A percentile compares a stretch with the other conserved stretches of the same genome.
These are phyloP conservation scores for Mormyrus iriodes DNA, from an alignment of 2,113 vertebrate genomes.

Conservation along the genomic window DNA sequence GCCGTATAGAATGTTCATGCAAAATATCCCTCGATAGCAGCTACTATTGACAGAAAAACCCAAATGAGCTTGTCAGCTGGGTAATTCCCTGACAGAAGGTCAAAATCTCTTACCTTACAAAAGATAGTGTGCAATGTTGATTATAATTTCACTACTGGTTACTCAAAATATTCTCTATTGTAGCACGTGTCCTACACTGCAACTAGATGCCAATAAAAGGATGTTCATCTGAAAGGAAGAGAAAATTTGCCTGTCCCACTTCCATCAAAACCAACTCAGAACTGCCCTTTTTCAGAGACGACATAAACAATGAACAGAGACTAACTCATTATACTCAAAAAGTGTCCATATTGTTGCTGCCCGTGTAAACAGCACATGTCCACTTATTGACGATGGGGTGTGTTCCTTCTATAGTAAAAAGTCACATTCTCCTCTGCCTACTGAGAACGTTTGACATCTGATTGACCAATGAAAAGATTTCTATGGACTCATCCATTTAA, in stretches of 20 bases:
- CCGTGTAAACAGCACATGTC: not conserved
- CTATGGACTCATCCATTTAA: not conserved
- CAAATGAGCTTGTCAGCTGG: too few relatives aligned
- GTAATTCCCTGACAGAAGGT: too few relatives aligned
- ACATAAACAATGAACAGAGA: not conserved
- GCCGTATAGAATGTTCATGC: too few relatives aligned
- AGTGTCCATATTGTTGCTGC: not conserved
- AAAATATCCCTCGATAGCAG: too few relatives aligned
- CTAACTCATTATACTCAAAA: not conserved
- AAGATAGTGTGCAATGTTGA: too few relatives aligned
- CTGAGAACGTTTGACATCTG: not conserved
- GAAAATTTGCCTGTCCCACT: not conserved
- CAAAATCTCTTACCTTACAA: too few relatives aligned
- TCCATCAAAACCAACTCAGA: not conserved
- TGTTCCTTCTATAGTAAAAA: not conserved
- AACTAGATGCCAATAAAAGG: not conserved
- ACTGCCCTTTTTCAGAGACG: not conserved
- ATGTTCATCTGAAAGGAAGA: not conserved
- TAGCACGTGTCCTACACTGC: not conserved
- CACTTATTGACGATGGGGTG: not conserved
- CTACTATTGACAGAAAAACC: too few relatives aligned
- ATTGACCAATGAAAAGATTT: not conserved
- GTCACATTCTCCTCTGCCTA: not conserved
- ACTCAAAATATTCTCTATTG: not conserved
- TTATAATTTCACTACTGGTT: too few relatives aligned